A percentile compares a stretch with the other conserved stretches of the same genome.
Conservation (phyloP, 1,140 invertebrate genomes). For the Drosophila nebulosa region DNA sequence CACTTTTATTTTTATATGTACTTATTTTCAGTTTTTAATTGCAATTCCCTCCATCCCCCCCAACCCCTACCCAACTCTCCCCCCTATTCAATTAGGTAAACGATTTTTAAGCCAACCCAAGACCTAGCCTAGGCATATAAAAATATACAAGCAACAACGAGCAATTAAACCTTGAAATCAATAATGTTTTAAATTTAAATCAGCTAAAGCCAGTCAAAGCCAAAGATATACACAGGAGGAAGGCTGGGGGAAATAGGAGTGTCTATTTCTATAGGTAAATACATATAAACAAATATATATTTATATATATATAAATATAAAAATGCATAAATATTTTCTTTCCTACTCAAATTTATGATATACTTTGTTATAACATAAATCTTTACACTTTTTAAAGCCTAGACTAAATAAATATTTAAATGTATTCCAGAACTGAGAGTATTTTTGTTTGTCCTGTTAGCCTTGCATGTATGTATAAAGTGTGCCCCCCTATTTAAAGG, state of each 20-base stretch:
- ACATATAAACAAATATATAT: background rate
- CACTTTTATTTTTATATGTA: background rate
- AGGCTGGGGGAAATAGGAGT: background rate
- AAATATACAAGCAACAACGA: background rate
- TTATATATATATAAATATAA: background rate
- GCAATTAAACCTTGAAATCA: constrained; percentile 1
- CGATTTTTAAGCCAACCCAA: background rate
- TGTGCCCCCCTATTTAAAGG: too few relatives aligned
- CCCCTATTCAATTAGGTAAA: background rate
- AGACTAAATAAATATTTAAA: too few relatives aligned
- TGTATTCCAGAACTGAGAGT: too few relatives aligned
- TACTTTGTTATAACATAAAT: too few relatives aligned
- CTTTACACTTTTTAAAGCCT: too few relatives aligned
- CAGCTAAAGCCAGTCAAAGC: background rate
- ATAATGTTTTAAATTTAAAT: constrained; percentile 3
- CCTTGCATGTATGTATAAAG: too few relatives aligned
- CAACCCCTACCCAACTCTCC: too few relatives aligned
- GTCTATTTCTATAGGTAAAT: background rate
- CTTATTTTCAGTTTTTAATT: background rate
- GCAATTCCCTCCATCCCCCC: background rate
- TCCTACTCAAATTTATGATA: too few relatives aligned
- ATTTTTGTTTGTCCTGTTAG: too few relatives aligned
- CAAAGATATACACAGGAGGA: background rate
- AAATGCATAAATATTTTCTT: background rate
- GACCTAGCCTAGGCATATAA: background rate